A percentile compares a stretch with the other conserved stretches of the same genome.
Evolutionary conservation across 1,140 invertebrate species (phyloP).

Genomic region (Drosophila virilis): DNA sequence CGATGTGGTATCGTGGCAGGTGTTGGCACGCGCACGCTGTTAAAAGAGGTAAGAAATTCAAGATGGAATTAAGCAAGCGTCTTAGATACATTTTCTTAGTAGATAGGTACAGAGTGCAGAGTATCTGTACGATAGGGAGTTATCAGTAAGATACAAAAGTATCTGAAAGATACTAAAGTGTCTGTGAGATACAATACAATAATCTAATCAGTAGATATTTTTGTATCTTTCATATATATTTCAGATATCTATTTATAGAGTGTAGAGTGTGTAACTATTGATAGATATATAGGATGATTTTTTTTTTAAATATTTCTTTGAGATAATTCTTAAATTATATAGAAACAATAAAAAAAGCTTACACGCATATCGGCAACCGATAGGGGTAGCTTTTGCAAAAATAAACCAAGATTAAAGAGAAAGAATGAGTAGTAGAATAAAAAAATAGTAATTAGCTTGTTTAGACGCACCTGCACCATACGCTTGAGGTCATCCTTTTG

Average conservation of each 20-base stretch:
- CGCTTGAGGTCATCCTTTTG: constrained; percentile 81
- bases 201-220: too few relatives aligned
- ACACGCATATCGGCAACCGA: constrained; percentile 79
- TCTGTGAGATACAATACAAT: not conserved
- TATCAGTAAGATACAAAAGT: not conserved
- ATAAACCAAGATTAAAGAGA: constrained; percentile 57
- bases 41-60: not conserved
- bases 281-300: too few relatives aligned
- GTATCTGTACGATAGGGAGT: not conserved
- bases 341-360: constrained; percentile 57
- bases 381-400: constrained; percentile 69
- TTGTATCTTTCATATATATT: not conserved
- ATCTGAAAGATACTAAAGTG: not conserved
- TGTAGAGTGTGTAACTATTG: not conserved
- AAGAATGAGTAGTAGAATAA: not conserved
- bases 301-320: too few relatives aligned
- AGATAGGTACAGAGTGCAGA: too few relatives aligned
- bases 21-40: constrained; percentile 85
- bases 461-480: constrained; percentile 79
- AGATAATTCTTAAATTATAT: not conserved
- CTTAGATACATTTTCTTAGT: too few relatives aligned
- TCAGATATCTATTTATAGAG: not conserved
- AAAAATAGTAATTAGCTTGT: not conserved
- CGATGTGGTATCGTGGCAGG: constrained; percentile 87
- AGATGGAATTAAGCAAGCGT: not conserved